These are phyloP conservation scores for Tetramorium parvispinum DNA, from an alignment of 1,140 invertebrate species.

Conservation along the genomic window DNA sequence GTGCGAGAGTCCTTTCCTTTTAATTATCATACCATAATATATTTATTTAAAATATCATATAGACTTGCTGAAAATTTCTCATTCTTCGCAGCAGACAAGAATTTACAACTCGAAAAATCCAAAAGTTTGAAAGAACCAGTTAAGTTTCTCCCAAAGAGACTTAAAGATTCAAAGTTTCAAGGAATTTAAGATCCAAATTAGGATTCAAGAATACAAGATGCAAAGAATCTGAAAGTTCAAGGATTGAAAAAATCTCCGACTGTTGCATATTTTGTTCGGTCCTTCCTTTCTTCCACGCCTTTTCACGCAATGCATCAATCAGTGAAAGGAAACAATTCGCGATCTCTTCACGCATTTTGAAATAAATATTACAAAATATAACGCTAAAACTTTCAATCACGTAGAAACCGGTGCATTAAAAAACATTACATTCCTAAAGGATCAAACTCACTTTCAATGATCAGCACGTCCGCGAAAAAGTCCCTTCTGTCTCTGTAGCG, in stretches of 20 bases:
- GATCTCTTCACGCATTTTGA: not conserved
- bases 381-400: not conserved
- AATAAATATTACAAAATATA: constrained; percentile 1
- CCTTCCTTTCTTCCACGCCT: not conserved
- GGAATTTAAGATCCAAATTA: not conserved
- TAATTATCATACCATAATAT: not conserved
- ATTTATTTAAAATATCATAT: not conserved
- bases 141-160: not conserved
- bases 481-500: not conserved
- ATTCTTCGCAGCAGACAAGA: not conserved
- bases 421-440: not conserved
- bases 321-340: not conserved
- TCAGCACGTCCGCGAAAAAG: not conserved
- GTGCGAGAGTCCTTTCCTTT: not conserved
- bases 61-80: not conserved
- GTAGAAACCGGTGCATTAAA: not conserved
- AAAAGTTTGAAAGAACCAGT: not conserved
- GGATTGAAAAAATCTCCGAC: not conserved
- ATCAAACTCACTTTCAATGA: constrained; percentile 10
- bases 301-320: not conserved
- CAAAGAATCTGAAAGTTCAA: not conserved
- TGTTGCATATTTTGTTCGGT: not conserved
- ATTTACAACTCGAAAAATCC: not conserved
- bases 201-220: not conserved
- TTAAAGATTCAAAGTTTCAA: not conserved